Percentiles rank a stretch among this genome's conserved stretches.
Conservation (phyloP, 2,797 vertebrate species). For the Ciconia nigra region DNA sequence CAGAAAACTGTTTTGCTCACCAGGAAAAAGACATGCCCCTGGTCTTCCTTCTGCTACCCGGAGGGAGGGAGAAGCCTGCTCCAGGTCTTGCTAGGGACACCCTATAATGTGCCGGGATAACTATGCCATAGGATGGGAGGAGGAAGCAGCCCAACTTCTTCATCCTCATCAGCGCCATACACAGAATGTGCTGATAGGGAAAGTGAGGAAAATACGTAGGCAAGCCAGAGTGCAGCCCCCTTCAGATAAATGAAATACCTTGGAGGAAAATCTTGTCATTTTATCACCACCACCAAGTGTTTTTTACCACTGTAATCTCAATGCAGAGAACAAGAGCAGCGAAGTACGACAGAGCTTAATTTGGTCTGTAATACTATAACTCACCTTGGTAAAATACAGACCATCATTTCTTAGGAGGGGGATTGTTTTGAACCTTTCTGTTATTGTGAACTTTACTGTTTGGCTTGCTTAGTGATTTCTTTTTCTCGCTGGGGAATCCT, state of each 20-base stretch:
- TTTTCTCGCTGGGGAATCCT: neutral
- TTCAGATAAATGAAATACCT: neutral
- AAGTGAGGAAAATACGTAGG: neutral
- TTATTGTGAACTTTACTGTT: neutral
- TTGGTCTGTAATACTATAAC: neutral
- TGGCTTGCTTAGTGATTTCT: constrained; percentile 10
- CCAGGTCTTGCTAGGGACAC: neutral
- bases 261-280: neutral
- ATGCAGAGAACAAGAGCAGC: neutral
- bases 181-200: neutral
- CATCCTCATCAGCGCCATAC: neutral
- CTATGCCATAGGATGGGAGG: neutral
- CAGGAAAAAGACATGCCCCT: neutral
- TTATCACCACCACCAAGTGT: neutral
- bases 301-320: neutral
- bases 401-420: neutral
- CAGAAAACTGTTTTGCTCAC: neutral
- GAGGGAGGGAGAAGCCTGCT: neutral
- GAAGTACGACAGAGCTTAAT: neutral
- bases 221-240: neutral
- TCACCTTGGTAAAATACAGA: neutral
- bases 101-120: neutral
- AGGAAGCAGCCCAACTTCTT: neutral
- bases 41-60: neutral
- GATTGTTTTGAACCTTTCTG: neutral